A percentile compares a stretch with the other conserved stretches of the same genome.
phyloP scores from a whole-genome alignment of 2,888 invertebrate species.

The Metallyticus violacea region DNA sequence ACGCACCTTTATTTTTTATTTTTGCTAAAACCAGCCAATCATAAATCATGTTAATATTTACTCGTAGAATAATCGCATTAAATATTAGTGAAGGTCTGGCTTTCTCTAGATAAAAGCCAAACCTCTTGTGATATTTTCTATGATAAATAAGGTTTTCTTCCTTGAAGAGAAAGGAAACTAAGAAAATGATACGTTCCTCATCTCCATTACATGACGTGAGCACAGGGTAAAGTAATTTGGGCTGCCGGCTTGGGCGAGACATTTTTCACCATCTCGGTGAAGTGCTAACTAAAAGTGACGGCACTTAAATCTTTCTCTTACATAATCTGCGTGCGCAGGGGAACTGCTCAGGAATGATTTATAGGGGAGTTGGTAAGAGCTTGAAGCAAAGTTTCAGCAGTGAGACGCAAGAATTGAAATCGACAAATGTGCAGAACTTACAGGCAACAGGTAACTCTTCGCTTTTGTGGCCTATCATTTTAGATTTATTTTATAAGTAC shows the following conservation, averaged over 20 bases:
- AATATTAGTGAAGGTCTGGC: too few relatives aligned
- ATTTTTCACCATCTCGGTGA: neutral
- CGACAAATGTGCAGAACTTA: neutral
- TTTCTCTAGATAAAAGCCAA: too few relatives aligned
- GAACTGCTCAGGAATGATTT: neutral
- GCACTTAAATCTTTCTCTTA: neutral
- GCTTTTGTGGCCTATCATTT: too few relatives aligned
- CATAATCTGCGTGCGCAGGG: neutral
- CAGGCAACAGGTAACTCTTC: too few relatives aligned
- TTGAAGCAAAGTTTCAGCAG: neutral
- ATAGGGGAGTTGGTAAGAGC: neutral
- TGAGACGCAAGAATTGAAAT: neutral
- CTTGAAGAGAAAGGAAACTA: neutral
- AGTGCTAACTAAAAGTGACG: neutral
- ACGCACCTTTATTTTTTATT: too few relatives aligned
- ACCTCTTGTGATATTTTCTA: too few relatives aligned
- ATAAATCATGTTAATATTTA: too few relatives aligned
- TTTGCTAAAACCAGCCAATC: too few relatives aligned
- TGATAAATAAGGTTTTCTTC: neutral
- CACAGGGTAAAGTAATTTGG: neutral
- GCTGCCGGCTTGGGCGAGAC: neutral
- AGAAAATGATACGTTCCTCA: neutral
- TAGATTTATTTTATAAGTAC: too few relatives aligned
- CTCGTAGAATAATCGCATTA: too few relatives aligned
- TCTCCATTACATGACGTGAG: neutral